Conservation (phyloP, 2,113 vertebrate species). For the Paradisaea rubra region DNA sequence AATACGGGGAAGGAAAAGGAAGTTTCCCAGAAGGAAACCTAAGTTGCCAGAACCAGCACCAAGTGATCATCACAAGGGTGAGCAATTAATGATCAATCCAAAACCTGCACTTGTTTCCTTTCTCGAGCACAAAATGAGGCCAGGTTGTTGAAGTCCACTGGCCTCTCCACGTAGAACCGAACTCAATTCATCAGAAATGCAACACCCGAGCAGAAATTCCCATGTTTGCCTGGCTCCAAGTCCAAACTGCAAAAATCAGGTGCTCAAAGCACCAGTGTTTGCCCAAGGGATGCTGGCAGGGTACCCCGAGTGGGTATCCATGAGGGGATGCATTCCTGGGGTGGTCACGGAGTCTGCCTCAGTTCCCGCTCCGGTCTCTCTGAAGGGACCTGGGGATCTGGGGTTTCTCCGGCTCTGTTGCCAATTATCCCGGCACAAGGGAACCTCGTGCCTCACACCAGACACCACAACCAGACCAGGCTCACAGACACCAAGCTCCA, state of each 20-base stretch:
- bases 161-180: fast-evolving
- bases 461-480: background rate
- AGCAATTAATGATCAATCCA: background rate
- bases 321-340: fast-evolving
- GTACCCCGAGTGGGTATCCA: background rate
- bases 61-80: fast-evolving
- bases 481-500: background rate
- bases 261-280: background rate
- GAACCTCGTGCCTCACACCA: background rate
- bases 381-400: fast-evolving
- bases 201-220: background rate
- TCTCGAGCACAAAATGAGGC: background rate
- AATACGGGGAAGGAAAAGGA: background rate
- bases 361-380: fast-evolving
- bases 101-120: background rate
- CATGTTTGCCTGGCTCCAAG: background rate
- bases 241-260: background rate
- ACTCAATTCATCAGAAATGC: fast-evolving
- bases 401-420: fast-evolving
- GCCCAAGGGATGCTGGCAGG: background rate
- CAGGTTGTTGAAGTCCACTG: background rate
- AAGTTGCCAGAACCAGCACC: fast-evolving
- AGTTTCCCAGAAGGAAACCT: background rate
- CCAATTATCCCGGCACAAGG: fast-evolving
- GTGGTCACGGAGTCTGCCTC: background rate